Evolutionary conservation across 2,113 vertebrate species (phyloP), one percentile per base, ranked within the genome.

Genomic region (Syngnathus typhle): DNA sequence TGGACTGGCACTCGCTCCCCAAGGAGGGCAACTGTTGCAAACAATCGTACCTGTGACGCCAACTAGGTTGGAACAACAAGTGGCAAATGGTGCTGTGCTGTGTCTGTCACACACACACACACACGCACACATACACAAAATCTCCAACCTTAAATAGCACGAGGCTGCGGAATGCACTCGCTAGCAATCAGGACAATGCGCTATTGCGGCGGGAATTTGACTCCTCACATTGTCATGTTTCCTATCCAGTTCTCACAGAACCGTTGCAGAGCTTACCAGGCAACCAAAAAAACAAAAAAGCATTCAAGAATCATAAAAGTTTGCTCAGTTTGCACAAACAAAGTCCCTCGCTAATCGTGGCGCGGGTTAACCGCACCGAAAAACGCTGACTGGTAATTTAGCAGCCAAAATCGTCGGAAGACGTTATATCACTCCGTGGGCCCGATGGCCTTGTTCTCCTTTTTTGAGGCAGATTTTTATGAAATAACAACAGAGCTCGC

Each of bases 21-120:
- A 27, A 62, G 60, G 60, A 44, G 60, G 39, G 60, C 60, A 46
- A 44, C 60, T 62, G 60, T 62, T 62, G 39, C 60, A 62, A 62
- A 62, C 41, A 62, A 62, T 62, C 3, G 16, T 62, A 62, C 60
- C 60, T 62, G 12, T n/a, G 60, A 23, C 41, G 7, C 39, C 21
- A 62, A 44, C 19, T 62, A 27, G 60, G 39, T 44, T 62, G 41
- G 21, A 62, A 23, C 60, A 62, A 44, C 60, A 62, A 62, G 60
- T 62, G 21, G n/a, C 38, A 62, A 62, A 23, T 62, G n/a, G 11
- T 38, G 39, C 39, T 13, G 15, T 7, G 5, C 32, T 36, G 13
- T 3, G 38, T n/a, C 38, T 21, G 38, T 41, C 59, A 6, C 39
- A 41, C 39, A 41, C 39, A 41, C 39, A 11, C 44, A 15, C 43